These are phyloP conservation scores for Leptinotarsa tumamoca DNA, from an alignment of 2,888 invertebrate species.

Conservation along the genomic window DNA sequence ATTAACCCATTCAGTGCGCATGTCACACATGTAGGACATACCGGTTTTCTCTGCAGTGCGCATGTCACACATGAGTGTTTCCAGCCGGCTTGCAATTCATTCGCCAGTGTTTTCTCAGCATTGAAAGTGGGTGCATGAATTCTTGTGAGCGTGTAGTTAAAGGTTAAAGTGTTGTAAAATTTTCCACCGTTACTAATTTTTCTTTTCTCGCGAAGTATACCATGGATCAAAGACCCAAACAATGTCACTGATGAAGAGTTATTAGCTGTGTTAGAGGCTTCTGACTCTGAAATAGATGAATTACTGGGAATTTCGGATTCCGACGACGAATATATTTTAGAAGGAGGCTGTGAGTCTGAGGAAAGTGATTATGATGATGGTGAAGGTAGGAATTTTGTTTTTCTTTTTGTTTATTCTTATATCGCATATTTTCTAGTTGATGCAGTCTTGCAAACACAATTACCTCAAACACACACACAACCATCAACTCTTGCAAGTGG, in stretches of 20 bases:
- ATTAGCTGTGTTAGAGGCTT: neutral
- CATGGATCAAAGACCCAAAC: constrained; percentile 13
- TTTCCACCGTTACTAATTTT: constrained; percentile 23
- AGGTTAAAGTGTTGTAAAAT: neutral
- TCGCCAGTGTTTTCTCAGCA: neutral
- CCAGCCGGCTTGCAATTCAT: neutral
- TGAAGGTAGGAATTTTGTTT: constrained; percentile 9
- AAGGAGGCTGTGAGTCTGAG: constrained; percentile 1
- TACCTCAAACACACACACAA: neutral
- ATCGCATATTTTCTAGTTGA: constrained; percentile 1
- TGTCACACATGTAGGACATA: constrained; percentile 10
- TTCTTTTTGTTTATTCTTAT: constrained; percentile 9
- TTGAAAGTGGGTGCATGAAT: neutral
- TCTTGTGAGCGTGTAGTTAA: constrained; percentile 9
- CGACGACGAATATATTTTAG: constrained; percentile 12
- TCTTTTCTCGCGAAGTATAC: constrained; percentile 2
- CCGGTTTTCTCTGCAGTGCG: constrained; percentile 1
- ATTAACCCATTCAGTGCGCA: constrained; percentile 15
- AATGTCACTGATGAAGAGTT: constrained; percentile 3
- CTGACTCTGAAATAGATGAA: neutral
- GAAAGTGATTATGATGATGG: constrained; percentile 19
- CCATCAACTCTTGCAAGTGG: neutral
- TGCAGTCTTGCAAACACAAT: neutral
- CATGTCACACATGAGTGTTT: constrained; percentile 1
- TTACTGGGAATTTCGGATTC: constrained; percentile 2